These are phyloP conservation scores for Heterodera schachtii DNA, from an alignment of 1,140 invertebrate genomes.

Conservation along the genomic window DNA sequence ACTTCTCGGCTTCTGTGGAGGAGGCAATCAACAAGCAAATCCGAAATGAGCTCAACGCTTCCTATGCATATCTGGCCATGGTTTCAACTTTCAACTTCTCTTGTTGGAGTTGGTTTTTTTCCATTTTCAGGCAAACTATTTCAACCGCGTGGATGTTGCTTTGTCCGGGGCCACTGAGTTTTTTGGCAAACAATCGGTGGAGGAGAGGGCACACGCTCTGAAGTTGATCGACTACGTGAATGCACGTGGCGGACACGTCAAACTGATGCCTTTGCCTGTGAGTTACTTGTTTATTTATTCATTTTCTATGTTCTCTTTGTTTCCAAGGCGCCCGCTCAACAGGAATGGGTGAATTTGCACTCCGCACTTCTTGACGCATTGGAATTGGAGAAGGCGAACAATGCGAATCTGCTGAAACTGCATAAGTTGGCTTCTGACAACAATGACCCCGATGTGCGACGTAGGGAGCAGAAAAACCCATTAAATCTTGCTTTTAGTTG, in stretches of 20 bases:
- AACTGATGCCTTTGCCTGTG: constrained; percentile 65
- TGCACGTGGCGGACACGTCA: constrained; percentile 73
- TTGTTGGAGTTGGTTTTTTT: neutral
- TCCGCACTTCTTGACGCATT: constrained; percentile 77
- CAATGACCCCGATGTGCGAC: constrained; percentile 72
- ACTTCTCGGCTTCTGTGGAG: constrained; percentile 78
- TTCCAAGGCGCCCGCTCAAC: constrained; percentile 71
- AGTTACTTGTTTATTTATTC: constrained; percentile 64
- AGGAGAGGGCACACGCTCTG: constrained; percentile 75
- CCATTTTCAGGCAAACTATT: constrained; percentile 71
- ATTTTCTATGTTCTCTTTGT: neutral
- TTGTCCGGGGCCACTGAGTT: constrained; percentile 75
- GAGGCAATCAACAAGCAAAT: constrained; percentile 80
- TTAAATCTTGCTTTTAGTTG: constrained; percentile 39
- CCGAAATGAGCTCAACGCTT: constrained; percentile 81
- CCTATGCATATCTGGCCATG: constrained; percentile 83
- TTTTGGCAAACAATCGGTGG: constrained; percentile 76
- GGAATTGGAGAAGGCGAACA: constrained; percentile 78
- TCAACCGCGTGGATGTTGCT: constrained; percentile 79
- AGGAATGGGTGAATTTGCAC: constrained; percentile 73
- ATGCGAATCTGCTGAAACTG: constrained; percentile 75
- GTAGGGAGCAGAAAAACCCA: neutral
- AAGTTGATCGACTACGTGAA: constrained; percentile 77
- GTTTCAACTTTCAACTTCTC: constrained; percentile 42
- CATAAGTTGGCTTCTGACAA: constrained; percentile 73